Percentiles rank a stretch among this genome's conserved stretches.
phyloP scores from a whole-genome alignment of 2,888 invertebrate species.

The Liopterus haemorrhoidalis region DNA sequence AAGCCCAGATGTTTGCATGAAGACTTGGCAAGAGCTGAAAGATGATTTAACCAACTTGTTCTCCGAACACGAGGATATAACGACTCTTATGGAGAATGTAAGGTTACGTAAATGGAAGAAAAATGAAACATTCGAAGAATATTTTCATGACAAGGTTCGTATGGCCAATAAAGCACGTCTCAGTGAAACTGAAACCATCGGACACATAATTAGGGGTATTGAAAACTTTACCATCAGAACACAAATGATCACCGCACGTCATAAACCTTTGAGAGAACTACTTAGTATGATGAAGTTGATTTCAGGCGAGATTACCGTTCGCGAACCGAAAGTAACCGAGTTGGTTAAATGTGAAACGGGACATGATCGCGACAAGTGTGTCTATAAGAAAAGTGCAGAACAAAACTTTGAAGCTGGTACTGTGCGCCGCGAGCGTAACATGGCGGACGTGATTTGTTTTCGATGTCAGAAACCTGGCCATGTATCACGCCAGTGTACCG shows the following conservation, averaged over 20 bases:
- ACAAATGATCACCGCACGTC: conserved; percentile 4
- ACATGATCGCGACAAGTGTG: not conserved
- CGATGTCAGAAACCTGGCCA: conserved; percentile 7
- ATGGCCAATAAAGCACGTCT: conserved; percentile 8
- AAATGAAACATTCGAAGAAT: conserved; percentile 11
- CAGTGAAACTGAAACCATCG: not conserved
- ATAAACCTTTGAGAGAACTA: not conserved
- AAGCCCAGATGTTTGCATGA: not conserved
- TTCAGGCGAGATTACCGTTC: conserved; percentile 3
- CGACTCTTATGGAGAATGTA: conserved; percentile 6
- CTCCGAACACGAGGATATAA: conserved; percentile 2
- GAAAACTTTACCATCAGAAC: conserved; percentile 13
- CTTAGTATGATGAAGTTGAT: conserved; percentile 1
- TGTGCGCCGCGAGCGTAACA: too few species aligned
- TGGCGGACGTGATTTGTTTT: not conserved
- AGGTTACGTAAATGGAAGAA: not conserved
- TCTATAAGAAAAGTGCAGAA: not conserved
- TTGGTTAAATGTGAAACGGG: not conserved
- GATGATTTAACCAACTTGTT: conserved; percentile 8
- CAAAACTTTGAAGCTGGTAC: not conserved
- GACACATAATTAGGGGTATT: conserved; percentile 14
- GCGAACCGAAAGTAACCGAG: not conserved
- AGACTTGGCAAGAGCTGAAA: not conserved
- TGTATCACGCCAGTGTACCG: conserved; percentile 1
- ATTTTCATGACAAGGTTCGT: conserved; percentile 9